phyloP scores from a whole-genome alignment of 2,888 invertebrate species.

The Agrilus cyanescens region DNA sequence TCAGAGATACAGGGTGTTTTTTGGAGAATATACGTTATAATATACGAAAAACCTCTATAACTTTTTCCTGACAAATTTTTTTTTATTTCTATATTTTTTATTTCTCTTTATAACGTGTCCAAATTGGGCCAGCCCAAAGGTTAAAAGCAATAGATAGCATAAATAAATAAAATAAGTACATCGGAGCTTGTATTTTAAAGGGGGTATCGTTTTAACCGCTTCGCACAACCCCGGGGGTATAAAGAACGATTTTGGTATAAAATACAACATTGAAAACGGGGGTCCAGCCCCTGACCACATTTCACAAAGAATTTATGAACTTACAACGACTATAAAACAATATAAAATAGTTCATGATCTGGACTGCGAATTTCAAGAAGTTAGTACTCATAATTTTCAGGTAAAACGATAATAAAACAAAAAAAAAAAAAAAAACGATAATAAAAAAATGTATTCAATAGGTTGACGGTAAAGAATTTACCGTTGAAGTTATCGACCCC shows the following conservation, averaged over 20 bases:
- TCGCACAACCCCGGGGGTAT: slow-evolving; percentile 99
- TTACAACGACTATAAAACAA: slow-evolving; percentile 63
- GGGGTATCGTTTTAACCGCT: slow-evolving; percentile 95
- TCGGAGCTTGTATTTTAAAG: slow-evolving; percentile 33
- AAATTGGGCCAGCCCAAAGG: no score
- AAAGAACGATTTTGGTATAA: slow-evolving; percentile 96
- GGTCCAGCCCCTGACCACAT: slow-evolving; percentile 90
- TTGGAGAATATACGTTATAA: no score
- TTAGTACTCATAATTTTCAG: slow-evolving; percentile 54
- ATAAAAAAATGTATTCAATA: slow-evolving; percentile 22
- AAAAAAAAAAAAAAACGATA: not conserved
- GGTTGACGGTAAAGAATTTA: slow-evolving; percentile 61
- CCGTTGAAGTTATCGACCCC: slow-evolving; percentile 82
- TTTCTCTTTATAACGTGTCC: no score
- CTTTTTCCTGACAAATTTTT: no score
- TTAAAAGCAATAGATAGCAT: no score
- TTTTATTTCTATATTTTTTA: slow-evolving; percentile 1
- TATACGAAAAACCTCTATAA: no score
- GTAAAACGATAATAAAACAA: slow-evolving; percentile 31
- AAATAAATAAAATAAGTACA: not conserved
- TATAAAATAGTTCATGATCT: slow-evolving; percentile 75
- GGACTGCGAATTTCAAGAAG: slow-evolving; percentile 59
- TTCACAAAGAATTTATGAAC: slow-evolving; percentile 77
- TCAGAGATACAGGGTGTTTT: no score
- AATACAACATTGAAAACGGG: slow-evolving; percentile 95